Evolutionary conservation across 2,888 invertebrate genomes (phyloP).

Genomic region (Stenodera caucasica): DNA sequence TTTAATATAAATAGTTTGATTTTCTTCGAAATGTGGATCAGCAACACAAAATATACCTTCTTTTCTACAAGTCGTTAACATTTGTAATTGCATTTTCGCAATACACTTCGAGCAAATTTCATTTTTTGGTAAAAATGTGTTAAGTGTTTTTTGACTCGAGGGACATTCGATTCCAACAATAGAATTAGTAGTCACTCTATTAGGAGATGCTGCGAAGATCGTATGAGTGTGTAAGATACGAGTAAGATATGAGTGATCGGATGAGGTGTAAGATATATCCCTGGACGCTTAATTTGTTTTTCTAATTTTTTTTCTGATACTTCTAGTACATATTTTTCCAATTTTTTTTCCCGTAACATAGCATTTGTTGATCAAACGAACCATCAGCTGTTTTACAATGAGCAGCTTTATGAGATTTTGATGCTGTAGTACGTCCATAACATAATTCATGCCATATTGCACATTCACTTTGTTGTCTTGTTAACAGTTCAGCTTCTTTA

Average conservation of each 20-base stretch:
- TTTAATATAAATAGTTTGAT: neutral
- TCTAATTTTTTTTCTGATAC: neutral
- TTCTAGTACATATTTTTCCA: neutral
- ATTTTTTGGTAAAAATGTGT: neutral
- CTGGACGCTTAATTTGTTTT: neutral
- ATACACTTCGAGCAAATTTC: neutral
- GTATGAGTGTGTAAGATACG: too few species aligned
- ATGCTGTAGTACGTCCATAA: conserved; percentile 10
- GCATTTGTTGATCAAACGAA: neutral
- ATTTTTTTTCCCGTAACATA: neutral
- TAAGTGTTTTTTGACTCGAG: neutral
- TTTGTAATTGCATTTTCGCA: neutral
- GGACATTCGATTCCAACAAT: neutral
- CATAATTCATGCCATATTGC: conserved; percentile 8
- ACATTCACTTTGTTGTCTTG: neutral
- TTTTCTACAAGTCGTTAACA: neutral
- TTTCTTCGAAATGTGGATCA: neutral
- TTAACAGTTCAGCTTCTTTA: neutral
- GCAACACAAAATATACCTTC: neutral
- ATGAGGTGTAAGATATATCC: neutral
- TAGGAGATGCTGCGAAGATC: neutral
- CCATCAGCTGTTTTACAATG: neutral
- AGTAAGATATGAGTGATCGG: too few species aligned
- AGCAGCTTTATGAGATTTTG: conserved; percentile 9
- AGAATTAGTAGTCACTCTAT: neutral